phyloP scores from a whole-genome alignment of 2,797 vertebrate species.

The Lepilemur ruficaudatus region DNA sequence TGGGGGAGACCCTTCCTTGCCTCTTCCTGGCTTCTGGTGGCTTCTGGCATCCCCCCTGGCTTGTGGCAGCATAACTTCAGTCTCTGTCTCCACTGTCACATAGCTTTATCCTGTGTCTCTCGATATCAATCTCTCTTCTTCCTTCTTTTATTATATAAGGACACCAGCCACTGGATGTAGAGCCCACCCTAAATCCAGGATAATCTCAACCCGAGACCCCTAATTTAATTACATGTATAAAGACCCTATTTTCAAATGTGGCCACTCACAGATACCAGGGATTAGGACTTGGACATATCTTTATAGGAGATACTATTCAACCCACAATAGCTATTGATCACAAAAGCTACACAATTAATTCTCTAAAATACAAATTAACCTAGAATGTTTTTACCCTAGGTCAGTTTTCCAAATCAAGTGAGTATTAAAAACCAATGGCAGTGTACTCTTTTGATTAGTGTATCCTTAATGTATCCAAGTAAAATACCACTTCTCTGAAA shows the following conservation, averaged over 20 bases:
- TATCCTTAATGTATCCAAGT: neutral
- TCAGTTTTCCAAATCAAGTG: neutral
- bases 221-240: neutral
- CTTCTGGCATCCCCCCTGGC: neutral
- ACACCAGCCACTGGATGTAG: neutral
- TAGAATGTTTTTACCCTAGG: neutral
- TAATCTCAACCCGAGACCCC: neutral
- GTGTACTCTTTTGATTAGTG: neutral
- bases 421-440: neutral
- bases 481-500: neutral
- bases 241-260: neutral
- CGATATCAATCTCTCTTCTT: neutral
- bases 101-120: neutral
- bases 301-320: neutral
- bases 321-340: neutral
- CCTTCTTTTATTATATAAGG: neutral
- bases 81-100: neutral
- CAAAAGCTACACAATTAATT: neutral
- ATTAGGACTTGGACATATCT: neutral
- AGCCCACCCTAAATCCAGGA: neutral
- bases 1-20: too few species aligned
- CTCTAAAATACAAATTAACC: neutral
- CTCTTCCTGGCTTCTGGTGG: neutral
- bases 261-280: neutral
- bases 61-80: neutral